Conservation (phyloP, 2,888 invertebrate genomes). For the Perizoma affinitatum region DNA sequence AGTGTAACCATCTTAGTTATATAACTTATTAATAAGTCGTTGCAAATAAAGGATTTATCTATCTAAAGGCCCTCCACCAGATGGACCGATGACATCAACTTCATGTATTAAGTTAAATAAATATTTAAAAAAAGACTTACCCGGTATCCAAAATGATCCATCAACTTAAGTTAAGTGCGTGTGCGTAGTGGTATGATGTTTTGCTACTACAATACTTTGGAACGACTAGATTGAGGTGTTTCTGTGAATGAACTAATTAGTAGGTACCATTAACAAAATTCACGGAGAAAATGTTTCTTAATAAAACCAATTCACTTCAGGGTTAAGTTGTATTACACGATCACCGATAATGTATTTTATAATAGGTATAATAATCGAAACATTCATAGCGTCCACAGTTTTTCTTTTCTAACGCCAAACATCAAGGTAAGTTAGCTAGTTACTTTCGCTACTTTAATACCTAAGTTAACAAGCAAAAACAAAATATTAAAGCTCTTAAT, state of each 20-base stretch:
- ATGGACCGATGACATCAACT: no score
- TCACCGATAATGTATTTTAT: conserved; percentile 56
- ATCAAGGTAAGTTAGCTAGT: conserved; percentile 6
- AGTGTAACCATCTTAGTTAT: no score
- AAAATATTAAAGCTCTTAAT: conserved; percentile 21
- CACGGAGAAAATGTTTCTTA: conserved; percentile 27
- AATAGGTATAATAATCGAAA: conserved; percentile 38
- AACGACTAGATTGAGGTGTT: conserved; percentile 22
- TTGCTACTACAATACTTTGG: conserved; percentile 28
- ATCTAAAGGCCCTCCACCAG: no score
- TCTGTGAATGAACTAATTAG: conserved; percentile 24
- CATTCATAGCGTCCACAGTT: conserved; percentile 47
- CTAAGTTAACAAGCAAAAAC: conserved; percentile 19
- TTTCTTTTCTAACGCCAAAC: conserved; percentile 10
- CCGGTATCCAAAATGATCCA: conserved; percentile 17
- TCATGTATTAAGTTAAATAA: neutral
- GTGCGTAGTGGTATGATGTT: conserved; percentile 24
- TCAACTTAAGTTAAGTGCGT: conserved; percentile 23
- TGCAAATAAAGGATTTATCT: no score
- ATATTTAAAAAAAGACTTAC: conserved; percentile 21
- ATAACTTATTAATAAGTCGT: no score
- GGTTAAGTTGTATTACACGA: conserved; percentile 77
- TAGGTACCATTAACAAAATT: conserved; percentile 13
- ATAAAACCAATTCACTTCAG: conserved; percentile 50
- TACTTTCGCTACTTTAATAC: conserved; percentile 13